Evolutionary conservation across 2,888 invertebrate genomes (phyloP), one percentile per base, ranked within the genome.

Genomic region (Acholoe squamosa): DNA sequence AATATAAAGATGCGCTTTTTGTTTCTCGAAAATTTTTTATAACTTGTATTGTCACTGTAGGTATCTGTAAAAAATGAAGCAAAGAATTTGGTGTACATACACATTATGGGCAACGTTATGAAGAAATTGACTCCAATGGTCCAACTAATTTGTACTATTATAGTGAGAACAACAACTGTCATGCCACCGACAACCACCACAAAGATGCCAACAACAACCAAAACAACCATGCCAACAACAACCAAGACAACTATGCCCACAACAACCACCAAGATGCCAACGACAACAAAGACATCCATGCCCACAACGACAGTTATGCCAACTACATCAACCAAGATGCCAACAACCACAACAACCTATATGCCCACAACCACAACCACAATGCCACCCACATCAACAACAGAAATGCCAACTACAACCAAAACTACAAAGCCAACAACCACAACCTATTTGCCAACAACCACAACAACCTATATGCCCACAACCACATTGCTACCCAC

Each of bases 171-270:
- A 33, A 80, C 80, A 22, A 80, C 80, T 7, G 33, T 34, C 22
- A 80, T 25, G 19, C 80, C 43, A 34, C 31, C 80, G 34, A 80
- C 80, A 33, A 80, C 80, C 22, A 80, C 80, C 7, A 80, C 80
- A 33, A 34, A 33, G 0, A 19, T 34, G 22, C 34, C 80, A 34
- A 80, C 80, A 80, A 34, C 80, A 0, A 80, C 80, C 0, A 80
- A 33, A 7, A 80, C 80, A 71, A 71, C 33, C 0, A 19, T 34
- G 22, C 34, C 80, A 34, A 80, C 80, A 80, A 34, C 80, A 0
- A 80, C 80, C 0, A 80, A 33, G 14, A 80, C 80, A 71, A 71
- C 71, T 5, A 71, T 61, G 61, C 61, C 51, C 34, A 84, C 51
- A 51, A 84, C 84, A 7, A 76, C 76, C 0, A 76, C 80, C 7